Base-by-base conservation (phyloP, 2,888 invertebrate genomes). In the Lepeophtheirus nordmannii region DNA sequence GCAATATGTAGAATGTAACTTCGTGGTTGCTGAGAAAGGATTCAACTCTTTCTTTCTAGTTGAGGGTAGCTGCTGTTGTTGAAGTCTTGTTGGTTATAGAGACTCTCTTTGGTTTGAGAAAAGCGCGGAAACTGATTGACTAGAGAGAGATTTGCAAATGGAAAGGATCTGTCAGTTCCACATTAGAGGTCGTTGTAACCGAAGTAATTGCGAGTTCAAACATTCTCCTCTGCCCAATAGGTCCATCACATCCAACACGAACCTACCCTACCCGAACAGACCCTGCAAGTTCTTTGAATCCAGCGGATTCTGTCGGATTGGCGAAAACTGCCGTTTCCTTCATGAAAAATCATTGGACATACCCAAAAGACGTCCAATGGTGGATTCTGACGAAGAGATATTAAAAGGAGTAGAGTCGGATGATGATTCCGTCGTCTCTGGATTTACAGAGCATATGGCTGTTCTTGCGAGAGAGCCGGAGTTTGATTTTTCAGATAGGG, bases 131-230 rank as follows among this genome's bases (percentile, higher is more conserved):
- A 7, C 7, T 30, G 30, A 30, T 30, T 30, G 30, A 7, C 30
- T 5, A 2, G 30, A 30, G 30, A 5, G 2, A 7, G 30, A 30
- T 2, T 30, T 30, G 30, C 30, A 7, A 30, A 46, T n/a, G 53
- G 53, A 46, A 8, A 46, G 53, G 53, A 46, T 46, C 8, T 46
- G 53, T 8, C 53, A 46, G 8, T 63, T 63, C 37, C 22, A 22
- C 37, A 11, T 63, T 10, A 41, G 63, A 9, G 63, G 63, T 56
- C 53, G 56, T 11, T 63, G 63, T 63, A 41, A 56, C n/a, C 53
- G 56, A 1, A 53, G 53, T 20, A 63, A 63, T 20, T 63, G 63
- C 37, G 63, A 63, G 12, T 63, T 53, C 23, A 63, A 63, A 23
- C 63, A 63, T 38, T 17, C 53, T 1, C 8, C 53, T n/a, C 53